Conservation (phyloP, 2,113 vertebrate genomes). For the Pyrgilauda ruficollis region DNA sequence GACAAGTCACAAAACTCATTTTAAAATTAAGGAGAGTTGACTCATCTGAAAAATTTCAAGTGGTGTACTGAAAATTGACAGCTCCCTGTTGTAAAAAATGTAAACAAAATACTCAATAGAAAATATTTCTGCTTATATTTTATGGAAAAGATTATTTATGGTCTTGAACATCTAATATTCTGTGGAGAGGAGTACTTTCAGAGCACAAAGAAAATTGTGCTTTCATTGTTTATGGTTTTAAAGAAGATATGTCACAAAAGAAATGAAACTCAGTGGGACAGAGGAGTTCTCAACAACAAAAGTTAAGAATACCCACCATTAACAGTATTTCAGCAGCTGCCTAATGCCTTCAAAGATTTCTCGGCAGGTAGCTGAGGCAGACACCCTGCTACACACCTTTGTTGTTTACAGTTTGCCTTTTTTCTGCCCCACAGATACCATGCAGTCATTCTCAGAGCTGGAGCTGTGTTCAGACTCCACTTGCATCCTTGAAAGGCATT, state of each 20-base stretch:
- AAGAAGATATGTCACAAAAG: neutral
- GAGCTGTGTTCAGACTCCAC: rapidly evolving
- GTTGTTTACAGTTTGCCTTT: neutral
- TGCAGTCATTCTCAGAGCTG: neutral
- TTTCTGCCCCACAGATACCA: neutral
- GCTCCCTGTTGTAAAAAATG: neutral
- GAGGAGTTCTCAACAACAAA: neutral
- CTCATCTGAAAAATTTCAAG: neutral
- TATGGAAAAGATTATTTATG: neutral
- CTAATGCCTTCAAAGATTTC: neutral
- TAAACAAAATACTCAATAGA: neutral
- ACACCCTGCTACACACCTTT: neutral
- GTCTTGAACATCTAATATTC: neutral
- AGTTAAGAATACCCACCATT: conserved; percentile 18
- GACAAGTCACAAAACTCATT: neutral
- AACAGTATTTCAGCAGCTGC: neutral
- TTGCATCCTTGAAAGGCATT: neutral
- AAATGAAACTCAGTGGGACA: conserved; percentile 30
- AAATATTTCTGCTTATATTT: neutral
- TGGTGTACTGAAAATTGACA: neutral
- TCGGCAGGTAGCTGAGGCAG: neutral
- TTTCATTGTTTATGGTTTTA: conserved; percentile 36
- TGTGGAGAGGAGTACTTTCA: neutral
- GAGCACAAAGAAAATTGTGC: neutral
- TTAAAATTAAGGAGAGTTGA: neutral